Conservation (phyloP, 2,797 vertebrate species). For the Ceryle rudis region DNA sequence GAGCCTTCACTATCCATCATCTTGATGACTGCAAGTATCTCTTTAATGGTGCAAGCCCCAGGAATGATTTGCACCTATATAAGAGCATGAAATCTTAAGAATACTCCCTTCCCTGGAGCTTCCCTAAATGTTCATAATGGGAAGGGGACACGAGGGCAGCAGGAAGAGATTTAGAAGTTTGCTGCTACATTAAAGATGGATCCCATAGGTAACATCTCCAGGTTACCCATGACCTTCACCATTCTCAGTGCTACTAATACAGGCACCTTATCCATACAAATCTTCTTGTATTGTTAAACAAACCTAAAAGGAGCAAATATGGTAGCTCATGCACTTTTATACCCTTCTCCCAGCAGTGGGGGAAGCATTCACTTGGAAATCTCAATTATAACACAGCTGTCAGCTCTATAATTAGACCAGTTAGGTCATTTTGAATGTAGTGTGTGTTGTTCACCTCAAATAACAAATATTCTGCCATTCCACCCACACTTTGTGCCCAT, state of each 20-base stretch:
- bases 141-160: background rate
- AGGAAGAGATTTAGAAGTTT: background rate
- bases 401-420: background rate
- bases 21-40: background rate
- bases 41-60: background rate
- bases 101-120: background rate
- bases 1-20: background rate
- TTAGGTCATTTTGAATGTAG: constrained; percentile 10
- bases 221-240: background rate
- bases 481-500: background rate
- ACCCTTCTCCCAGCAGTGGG: background rate
- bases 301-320: background rate
- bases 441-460: background rate
- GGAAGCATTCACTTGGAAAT: constrained; percentile 23
- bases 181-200: background rate
- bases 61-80: background rate
- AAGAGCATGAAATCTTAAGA: background rate
- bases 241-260: background rate
- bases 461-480: background rate
- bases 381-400: constrained; percentile 9
- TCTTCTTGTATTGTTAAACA: background rate
- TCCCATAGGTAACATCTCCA: background rate
- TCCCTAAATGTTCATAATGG: background rate
- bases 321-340: background rate
- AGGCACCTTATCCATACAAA: background rate